Percentiles rank a stretch among this genome's conserved stretches.
phyloP scores from a whole-genome alignment of 2,797 vertebrate species.

The Potorous gilbertii region DNA sequence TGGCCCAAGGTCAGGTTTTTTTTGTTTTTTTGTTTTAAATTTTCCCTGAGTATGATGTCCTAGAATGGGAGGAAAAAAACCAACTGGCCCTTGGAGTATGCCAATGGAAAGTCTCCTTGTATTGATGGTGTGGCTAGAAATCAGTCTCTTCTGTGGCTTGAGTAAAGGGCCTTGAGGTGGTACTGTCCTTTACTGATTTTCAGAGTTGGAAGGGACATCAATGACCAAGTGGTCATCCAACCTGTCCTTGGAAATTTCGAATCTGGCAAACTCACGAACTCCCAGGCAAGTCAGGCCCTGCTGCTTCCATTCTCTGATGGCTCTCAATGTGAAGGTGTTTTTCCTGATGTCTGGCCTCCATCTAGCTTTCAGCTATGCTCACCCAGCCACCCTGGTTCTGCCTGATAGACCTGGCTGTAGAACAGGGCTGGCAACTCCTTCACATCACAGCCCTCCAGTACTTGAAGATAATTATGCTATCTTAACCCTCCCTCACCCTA shows the following conservation, averaged over 20 bases:
- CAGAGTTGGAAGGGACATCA: not conserved
- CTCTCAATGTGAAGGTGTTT: not conserved
- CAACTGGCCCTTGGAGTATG: not conserved
- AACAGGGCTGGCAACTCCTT: not conserved
- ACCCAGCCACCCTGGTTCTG: not conserved
- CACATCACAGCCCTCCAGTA: not conserved
- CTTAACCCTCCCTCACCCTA: not conserved
- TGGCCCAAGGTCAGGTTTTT: not conserved
- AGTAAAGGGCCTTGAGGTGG: not conserved
- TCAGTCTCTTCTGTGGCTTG: not conserved
- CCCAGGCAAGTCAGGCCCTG: not conserved
- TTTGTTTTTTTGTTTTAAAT: not conserved
- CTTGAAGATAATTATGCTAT: not conserved
- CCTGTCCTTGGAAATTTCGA: not conserved
- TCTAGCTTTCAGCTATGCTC: not conserved
- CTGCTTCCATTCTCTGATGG: not conserved
- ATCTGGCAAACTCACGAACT: not conserved
- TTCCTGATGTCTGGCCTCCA: not conserved
- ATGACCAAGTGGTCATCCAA: not conserved
- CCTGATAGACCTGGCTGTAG: not conserved
- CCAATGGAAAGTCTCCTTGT: not conserved
- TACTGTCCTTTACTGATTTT: not conserved
- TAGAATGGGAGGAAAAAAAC: not conserved
- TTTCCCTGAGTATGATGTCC: not conserved
- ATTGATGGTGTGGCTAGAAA: not conserved